Evolutionary conservation across 2,113 vertebrate genomes (phyloP), one percentile per base, ranked within the genome.

Genomic region (Stigmatopora argus): DNA sequence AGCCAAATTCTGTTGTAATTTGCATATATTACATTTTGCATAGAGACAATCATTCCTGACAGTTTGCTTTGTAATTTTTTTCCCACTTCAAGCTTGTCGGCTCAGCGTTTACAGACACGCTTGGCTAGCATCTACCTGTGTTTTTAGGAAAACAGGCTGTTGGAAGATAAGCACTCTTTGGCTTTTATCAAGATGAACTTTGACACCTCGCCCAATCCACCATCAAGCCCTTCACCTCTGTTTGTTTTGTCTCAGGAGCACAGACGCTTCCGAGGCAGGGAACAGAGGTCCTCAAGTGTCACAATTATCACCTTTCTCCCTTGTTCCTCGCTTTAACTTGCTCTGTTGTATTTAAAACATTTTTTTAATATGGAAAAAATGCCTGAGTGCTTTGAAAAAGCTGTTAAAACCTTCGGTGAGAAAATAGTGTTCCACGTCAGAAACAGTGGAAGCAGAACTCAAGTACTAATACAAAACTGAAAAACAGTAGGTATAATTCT

Each of bases 211-310:
- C 57, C 57, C 57, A 38, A 4, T 10, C 35, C 35, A 18, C 18
- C 58, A 13, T 17, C 53, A 17, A 58, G 62, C 61, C 46, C 61
- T 53, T 26, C 35, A 64, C 66, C 66, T 61, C 48, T 63, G 62
- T 72, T 72, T 67, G 67, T 74, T 66, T 74, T 73, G 70, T 71
- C 72, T 71, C 62, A 8, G 38, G 65, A 67, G 73, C 18, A 35
- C 17, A 61, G 7, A 17, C 41, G 26, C 52, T 17, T 21, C 53
- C 41, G 49, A 72, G 69, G 60, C 65, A 70, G 55, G 78, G 61
- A 73, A 65, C 69, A 74, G 76, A 76, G 77, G 80, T 72, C 79
- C 79, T 87, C 85, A 85, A 75, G 80, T 85, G 87, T 84, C 67
- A 31, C 77, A 85, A 84, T 89, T 87, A 85, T 81, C 87, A 77